Percentiles rank a stretch among this genome's conserved stretches.
phyloP scores from a whole-genome alignment of 2,888 invertebrate species.

The Calephelis perditalis region DNA sequence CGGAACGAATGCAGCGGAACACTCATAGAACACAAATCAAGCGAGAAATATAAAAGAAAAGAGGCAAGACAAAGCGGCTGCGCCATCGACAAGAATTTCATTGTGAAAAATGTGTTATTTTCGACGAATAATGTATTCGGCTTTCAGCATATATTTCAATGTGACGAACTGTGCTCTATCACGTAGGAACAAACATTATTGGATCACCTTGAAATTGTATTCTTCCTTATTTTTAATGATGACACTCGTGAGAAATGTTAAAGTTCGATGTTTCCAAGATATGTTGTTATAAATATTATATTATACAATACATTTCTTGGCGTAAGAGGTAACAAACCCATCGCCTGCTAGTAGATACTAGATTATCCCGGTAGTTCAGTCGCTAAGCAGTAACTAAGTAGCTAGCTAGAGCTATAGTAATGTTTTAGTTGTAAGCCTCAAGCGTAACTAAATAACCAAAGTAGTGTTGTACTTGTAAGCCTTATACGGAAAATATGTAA shows the following conservation, averaged over 20 bases:
- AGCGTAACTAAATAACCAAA: no score
- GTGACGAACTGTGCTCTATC: constrained; percentile 23
- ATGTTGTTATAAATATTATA: no score
- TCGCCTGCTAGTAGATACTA: no score
- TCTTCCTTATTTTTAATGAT: neutral
- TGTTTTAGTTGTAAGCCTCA: no score
- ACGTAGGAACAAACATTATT: constrained; percentile 14
- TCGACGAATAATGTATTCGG: constrained; percentile 56
- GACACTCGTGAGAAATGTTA: neutral
- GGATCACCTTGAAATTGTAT: constrained; percentile 4
- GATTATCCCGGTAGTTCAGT: no score
- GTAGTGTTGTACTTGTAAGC: no score
- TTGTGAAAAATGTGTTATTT: constrained; percentile 65
- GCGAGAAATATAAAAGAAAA: constrained; percentile 51
- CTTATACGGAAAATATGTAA: no score
- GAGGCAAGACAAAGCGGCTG: constrained; percentile 59
- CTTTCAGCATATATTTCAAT: constrained; percentile 47
- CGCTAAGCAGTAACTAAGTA: no score
- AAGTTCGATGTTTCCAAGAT: no score
- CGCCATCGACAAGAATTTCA: constrained; percentile 62
- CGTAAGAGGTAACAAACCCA: no score
- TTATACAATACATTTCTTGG: no score
- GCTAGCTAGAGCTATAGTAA: no score
- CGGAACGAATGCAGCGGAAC: constrained; percentile 49
- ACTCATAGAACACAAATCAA: constrained; percentile 66